These are phyloP conservation scores for Sinelater perroti DNA, from an alignment of 2,888 invertebrate genomes.

Conservation along the genomic window DNA sequence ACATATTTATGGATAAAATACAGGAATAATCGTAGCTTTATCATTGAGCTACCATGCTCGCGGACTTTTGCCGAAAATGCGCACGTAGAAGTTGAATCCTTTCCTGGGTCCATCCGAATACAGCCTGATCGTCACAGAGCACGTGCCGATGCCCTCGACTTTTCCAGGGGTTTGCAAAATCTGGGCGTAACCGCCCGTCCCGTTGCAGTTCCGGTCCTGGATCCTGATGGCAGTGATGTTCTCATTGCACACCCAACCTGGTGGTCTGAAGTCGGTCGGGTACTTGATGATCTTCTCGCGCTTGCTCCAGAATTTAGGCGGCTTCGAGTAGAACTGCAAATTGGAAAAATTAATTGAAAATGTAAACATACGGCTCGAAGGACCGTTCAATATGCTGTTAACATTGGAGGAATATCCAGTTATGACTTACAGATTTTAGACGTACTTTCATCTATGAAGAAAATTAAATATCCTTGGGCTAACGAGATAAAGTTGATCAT, in stretches of 20 bases:
- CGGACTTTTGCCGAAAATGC: conserved; percentile 55
- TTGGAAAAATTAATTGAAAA: conserved; percentile 13
- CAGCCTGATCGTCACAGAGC: conserved; percentile 50
- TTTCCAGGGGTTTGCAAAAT: conserved; percentile 39
- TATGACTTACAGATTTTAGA: too few species aligned
- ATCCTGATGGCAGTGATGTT: conserved; percentile 53
- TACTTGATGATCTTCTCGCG: conserved; percentile 46
- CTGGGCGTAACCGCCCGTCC: conserved; percentile 50
- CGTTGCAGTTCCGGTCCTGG: conserved; percentile 53
- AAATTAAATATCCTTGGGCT: too few species aligned
- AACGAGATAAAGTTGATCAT: too few species aligned
- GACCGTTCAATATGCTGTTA: too few species aligned
- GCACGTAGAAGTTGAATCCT: conserved; percentile 52
- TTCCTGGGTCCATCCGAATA: conserved; percentile 46
- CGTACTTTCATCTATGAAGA: too few species aligned
- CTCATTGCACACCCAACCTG: conserved; percentile 52
- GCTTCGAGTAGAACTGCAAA: conserved; percentile 50
- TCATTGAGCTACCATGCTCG: too few species aligned
- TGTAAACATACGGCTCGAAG: too few species aligned
- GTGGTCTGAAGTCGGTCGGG: conserved; percentile 43
- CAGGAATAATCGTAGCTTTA: too few species aligned
- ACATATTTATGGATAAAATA: too few species aligned
- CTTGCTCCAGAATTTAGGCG: conserved; percentile 49
- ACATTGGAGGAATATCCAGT: too few species aligned
- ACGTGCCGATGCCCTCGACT: conserved; percentile 52